These are phyloP conservation scores for Lindbergichthys nudifrons DNA, from an alignment of 2,797 vertebrate species.

Conservation along the genomic window DNA sequence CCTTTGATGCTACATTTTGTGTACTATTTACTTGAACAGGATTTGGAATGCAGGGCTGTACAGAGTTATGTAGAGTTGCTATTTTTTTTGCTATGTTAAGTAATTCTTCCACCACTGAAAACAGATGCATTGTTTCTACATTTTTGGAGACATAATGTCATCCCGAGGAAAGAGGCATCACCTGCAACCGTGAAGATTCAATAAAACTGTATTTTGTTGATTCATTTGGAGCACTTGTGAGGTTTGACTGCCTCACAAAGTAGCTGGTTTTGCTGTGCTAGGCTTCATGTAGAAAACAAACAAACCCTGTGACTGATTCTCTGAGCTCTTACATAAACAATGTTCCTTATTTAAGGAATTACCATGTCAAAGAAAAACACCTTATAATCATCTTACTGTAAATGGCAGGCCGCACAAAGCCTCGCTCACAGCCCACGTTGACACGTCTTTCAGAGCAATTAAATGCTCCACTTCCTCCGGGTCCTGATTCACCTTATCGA, in stretches of 20 bases:
- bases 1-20: not conserved
- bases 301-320: slow-evolving; percentile 25
- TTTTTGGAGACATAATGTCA: not conserved
- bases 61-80: not conserved
- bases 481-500: slow-evolving; percentile 81
- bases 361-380: slow-evolving; percentile 73
- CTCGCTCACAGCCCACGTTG: slow-evolving; percentile 62
- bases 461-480: slow-evolving; percentile 79
- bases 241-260: not conserved
- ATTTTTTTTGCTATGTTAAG: not conserved
- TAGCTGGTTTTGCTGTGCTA: not conserved
- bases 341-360: slow-evolving; percentile 66
- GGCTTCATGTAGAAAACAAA: slow-evolving; percentile 8
- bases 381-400: slow-evolving; percentile 71
- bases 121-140: not conserved
- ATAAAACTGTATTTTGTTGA: not conserved
- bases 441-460: slow-evolving; percentile 78
- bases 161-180: not conserved
- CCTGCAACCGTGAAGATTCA: too few relatives aligned
- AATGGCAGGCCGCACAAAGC: slow-evolving; percentile 75
- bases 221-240: not conserved
- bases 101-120: not conserved
- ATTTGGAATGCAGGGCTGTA: not conserved
- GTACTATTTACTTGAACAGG: not conserved
- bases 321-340: slow-evolving; percentile 66